These are phyloP conservation scores for Proterorhinus semilunaris DNA, from an alignment of 2,113 vertebrate genomes.

Conservation along the genomic window DNA sequence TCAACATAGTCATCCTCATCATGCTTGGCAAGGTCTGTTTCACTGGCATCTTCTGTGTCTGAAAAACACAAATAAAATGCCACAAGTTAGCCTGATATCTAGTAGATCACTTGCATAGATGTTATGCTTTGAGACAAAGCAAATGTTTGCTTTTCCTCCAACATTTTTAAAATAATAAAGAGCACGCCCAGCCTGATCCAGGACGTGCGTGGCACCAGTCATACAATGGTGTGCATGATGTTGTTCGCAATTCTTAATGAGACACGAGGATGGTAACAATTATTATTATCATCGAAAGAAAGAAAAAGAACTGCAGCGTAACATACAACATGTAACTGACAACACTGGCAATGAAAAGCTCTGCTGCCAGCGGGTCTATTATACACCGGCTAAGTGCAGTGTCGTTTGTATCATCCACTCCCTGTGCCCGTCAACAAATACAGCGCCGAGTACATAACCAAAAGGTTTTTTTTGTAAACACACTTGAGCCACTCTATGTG, in stretches of 20 bases:
- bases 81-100: background rate
- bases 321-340: too few relatives aligned
- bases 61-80: background rate
- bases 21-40: constrained; percentile 95
- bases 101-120: background rate
- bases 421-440: background rate
- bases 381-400: constrained; percentile 26
- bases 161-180: background rate
- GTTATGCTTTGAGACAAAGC: background rate
- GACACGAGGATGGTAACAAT: background rate
- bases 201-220: constrained; percentile 53
- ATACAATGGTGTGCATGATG: constrained; percentile 52
- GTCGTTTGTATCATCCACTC: constrained; percentile 21
- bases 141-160: background rate
- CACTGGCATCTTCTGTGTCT: constrained; percentile 99
- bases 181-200: constrained; percentile 9
- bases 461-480: constrained; percentile 13
- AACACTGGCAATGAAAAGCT: background rate
- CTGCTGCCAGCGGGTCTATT: constrained; percentile 26
- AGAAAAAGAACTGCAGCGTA: too few relatives aligned
- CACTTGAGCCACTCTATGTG: background rate
- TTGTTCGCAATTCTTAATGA: background rate
- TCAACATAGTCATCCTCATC: constrained; percentile 96
- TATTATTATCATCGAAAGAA: background rate
- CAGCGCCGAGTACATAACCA: constrained; percentile 22